A percentile compares a stretch with the other conserved stretches of the same genome.
Conservation (phyloP, 2,888 invertebrate species). For the Cephus runcator region DNA sequence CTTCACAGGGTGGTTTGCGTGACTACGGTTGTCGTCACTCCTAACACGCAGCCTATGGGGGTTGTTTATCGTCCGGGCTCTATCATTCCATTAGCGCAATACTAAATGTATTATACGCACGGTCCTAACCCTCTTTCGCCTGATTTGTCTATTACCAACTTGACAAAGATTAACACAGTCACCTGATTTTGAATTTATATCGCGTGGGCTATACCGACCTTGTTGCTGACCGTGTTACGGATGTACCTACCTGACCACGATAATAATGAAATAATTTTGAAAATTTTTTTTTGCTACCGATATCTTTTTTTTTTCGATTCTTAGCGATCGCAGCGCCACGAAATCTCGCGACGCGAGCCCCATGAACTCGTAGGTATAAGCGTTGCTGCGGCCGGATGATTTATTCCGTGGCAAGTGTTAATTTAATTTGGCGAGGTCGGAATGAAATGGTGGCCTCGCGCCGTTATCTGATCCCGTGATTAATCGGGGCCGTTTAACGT, state of each 20-base stretch:
- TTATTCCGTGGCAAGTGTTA: slow-evolving; percentile 21
- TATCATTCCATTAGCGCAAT: slow-evolving; percentile 22
- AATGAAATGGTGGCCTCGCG: slow-evolving; percentile 19
- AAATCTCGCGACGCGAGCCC: neutral
- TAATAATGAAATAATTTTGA: too few species aligned
- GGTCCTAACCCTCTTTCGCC: neutral
- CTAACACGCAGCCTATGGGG: slow-evolving; percentile 17
- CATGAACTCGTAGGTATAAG: neutral
- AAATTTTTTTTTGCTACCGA: too few species aligned
- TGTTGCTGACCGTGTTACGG: neutral
- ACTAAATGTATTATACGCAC: slow-evolving; percentile 11
- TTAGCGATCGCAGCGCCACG: neutral
- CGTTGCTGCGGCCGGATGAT: slow-evolving; percentile 9
- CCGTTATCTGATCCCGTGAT: slow-evolving; percentile 22
- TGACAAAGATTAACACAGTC: neutral
- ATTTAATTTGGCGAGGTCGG: slow-evolving; percentile 19
- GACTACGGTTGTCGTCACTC: slow-evolving; percentile 18
- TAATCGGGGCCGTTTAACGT: slow-evolving; percentile 18
- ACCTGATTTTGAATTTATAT: neutral
- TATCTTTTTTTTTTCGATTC: too few species aligned
- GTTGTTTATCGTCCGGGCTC: slow-evolving; percentile 18
- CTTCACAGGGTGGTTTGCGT: slow-evolving; percentile 1
- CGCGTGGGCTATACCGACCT: neutral
- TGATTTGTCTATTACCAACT: slow-evolving; percentile 4
- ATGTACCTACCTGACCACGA: neutral